Conservation (phyloP, 2,797 vertebrate species). For the Acanthurus tractus region DNA sequence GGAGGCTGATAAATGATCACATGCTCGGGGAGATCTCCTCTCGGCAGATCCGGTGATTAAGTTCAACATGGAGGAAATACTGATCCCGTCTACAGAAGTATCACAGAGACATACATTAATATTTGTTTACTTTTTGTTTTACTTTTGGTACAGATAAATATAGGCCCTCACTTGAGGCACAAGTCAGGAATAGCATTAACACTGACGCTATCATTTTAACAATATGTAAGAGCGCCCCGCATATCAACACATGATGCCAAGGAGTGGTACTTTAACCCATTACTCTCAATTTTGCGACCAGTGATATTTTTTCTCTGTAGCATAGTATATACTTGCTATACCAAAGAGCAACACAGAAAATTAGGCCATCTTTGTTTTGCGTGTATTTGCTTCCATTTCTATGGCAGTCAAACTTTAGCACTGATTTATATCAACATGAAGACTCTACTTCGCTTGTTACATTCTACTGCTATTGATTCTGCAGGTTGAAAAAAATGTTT, state of each 20-base stretch:
- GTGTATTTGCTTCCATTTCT: constrained; percentile 52
- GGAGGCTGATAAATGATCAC: constrained; percentile 83
- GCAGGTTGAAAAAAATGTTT: constrained; percentile 11
- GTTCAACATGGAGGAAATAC: constrained; percentile 73
- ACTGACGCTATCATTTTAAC: constrained; percentile 18
- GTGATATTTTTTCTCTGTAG: constrained; percentile 5
- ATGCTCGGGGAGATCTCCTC: constrained; percentile 80
- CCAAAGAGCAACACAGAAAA: constrained; percentile 39
- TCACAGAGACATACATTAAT: constrained; percentile 36
- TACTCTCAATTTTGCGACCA: background rate
- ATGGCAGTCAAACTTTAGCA: constrained; percentile 36
- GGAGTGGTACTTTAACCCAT: background rate
- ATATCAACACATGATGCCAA: background rate
- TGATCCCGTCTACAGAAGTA: constrained; percentile 48
- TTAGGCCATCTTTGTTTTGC: constrained; percentile 49
- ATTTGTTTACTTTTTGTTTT: constrained; percentile 17
- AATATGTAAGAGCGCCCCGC: background rate
- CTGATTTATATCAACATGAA: constrained; percentile 22
- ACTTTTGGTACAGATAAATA: constrained; percentile 10
- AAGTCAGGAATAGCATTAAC: constrained; percentile 14
- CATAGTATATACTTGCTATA: constrained; percentile 1
- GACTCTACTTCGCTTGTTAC: constrained; percentile 41
- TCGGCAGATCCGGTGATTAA: constrained; percentile 81
- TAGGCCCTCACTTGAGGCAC: background rate
- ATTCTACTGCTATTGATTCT: constrained; percentile 41